Percentiles rank a stretch among this genome's conserved stretches.
These are phyloP conservation scores for Gryllus longicercus DNA, from an alignment of 2,888 invertebrate genomes.

Conservation along the genomic window DNA sequence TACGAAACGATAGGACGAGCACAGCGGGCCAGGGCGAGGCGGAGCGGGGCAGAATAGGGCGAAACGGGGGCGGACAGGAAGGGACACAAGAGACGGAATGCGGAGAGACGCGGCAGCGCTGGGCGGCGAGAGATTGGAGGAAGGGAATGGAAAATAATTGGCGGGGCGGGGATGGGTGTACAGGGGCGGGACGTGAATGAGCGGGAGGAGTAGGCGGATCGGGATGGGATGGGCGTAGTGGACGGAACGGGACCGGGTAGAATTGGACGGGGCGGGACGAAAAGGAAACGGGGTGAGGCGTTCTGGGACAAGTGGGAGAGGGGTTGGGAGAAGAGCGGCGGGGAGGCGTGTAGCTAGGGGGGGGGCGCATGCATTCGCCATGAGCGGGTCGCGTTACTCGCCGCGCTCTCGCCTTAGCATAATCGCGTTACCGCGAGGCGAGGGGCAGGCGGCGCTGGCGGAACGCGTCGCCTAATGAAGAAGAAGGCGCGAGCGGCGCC, in stretches of 20 bases:
- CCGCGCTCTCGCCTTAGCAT: slow-evolving; percentile 8
- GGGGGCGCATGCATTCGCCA: not conserved
- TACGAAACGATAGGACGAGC: too few relatives aligned
- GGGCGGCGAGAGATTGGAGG: too few relatives aligned
- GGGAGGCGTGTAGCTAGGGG: not conserved
- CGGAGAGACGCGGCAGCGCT: too few relatives aligned
- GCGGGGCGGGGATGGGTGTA: too few relatives aligned
- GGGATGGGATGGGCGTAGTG: not conserved
- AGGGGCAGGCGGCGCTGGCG: not conserved
- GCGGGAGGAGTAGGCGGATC: not conserved
- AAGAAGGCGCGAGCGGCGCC: not conserved
- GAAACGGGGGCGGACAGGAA: too few relatives aligned
- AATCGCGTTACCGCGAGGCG: not conserved
- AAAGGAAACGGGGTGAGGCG: not conserved
- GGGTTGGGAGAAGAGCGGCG: too few relatives aligned
- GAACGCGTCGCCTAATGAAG: not conserved
- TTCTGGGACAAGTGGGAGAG: too few relatives aligned
- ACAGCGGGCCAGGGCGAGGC: too few relatives aligned
- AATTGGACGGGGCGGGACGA: not conserved
- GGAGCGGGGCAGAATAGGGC: too few relatives aligned
- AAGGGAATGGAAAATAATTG: too few relatives aligned
- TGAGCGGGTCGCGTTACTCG: slow-evolving; percentile 17
- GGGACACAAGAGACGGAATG: too few relatives aligned
- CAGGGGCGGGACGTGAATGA: too few relatives aligned
- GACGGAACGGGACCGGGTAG: not conserved